Evolutionary conservation across 2,113 vertebrate genomes (phyloP), one percentile per base, ranked within the genome.

Genomic region (Sitta europaea): DNA sequence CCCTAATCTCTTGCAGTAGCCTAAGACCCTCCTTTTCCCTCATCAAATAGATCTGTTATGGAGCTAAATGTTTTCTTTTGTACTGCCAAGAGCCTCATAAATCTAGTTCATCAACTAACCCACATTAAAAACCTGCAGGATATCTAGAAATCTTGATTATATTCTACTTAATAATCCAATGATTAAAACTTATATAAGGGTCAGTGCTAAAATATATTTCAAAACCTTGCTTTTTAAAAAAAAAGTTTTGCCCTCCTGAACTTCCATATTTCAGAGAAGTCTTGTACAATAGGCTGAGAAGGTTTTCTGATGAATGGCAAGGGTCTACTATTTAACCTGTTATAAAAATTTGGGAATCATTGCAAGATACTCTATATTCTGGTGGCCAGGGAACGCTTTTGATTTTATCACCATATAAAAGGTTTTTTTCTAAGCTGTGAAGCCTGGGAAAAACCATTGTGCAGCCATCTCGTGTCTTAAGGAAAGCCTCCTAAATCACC

Each of bases 241-340:
- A 63, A 2, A 1, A n/a, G n/a, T 15, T 36, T 3, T 70, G 5
- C 45, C 6, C 1, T 55, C 2, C 0, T 55, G 22, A 33, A n/a
- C 14, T 68, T 47, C 10, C 11, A 2, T 38, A 33, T 81, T 84
- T 92, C 36, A 61, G 18, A 58, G 27, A 38, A 54, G 4, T 72
- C 22, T 35, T 19, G 3, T 55, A 42, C 15, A 65, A 29, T 10
- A 73, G 5, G 4, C 3, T 57, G n/a, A 72, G 43, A 20, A 33
- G 10, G 6, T 18, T 70, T 77, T 70, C 47, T 90, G 24, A 20
- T 31, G 28, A 88, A 81, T 15, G 6, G 57, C 35, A 40, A 81
- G 16, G 4, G 11, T 77, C 29, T 28, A 4, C 17, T 77, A 19
- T 24, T 48, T 19, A 53, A 71, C 27, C 6, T 73, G 47, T 22